Base-by-base conservation (phyloP, 2,888 invertebrate genomes). In the Pollenia angustigena region DNA sequence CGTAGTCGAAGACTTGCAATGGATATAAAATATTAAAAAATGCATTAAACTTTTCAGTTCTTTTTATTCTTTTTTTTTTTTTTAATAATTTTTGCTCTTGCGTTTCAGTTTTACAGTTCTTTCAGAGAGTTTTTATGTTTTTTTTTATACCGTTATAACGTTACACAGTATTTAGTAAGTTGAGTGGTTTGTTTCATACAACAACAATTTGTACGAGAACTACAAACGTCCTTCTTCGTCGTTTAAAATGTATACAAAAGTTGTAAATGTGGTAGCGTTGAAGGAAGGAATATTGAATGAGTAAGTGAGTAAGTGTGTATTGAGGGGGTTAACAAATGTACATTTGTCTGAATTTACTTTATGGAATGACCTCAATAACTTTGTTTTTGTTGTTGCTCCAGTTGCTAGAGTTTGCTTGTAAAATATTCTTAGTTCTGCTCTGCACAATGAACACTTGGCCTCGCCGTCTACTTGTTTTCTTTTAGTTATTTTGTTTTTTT, bases 361-460 rank as follows among this genome's bases (percentile, higher is more conserved):
- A 68, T 10, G 50, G 32, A 68, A 68, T 50, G 68, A 50, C 68
- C 68, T 68, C 68, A 68, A 68, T 68, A 68, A 50, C 68, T 50
- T 32, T 50, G 50, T 68, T 48, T 12, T 62, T 48, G 14, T 48
- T 14, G n/a, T 68, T 56, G 44, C 32, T 62, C 12, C 2, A 16
- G 46, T 44, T 71, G 14, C 12, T 14, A 42, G n/a, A 40, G 12
- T 71, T 32, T 32, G 32, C 6, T 32, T 32, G 32, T 32, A 32
- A 32, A 32, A 32, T 32, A 6, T 32, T 32, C 32, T 32, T 32
- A 32, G 18, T 56, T 18, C 16, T 46, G 3, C 18, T 64, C 11
- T 44, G 18, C 7, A 46, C 18, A 62, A 62, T 4, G 58, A 79
- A 68, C 32, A 71, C 32, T 79, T 69, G 44, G 32, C 54, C 46